Conservation (phyloP, 2,113 vertebrate species). For the Stegastes partitus region DNA sequence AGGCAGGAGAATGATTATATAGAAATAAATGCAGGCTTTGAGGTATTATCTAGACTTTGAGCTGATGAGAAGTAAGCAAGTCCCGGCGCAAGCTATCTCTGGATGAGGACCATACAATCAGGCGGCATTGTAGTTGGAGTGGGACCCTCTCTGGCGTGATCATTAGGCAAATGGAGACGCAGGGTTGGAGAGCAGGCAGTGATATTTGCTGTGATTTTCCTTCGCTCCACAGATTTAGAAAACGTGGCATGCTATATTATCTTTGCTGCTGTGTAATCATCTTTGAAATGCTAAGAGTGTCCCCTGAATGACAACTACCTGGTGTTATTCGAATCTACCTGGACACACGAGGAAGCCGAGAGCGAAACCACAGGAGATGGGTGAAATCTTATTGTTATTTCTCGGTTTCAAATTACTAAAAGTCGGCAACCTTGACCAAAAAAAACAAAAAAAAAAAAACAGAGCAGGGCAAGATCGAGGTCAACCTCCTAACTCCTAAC, state of each 20-base stretch:
- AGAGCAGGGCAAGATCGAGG: constrained; percentile 20
- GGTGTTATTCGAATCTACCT: background rate
- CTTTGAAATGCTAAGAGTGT: constrained; percentile 10
- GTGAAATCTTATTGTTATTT: background rate
- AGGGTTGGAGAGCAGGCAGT: constrained; percentile 14
- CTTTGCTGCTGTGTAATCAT: constrained; percentile 19
- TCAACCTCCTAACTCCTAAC: constrained; percentile 30
- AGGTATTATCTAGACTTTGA: constrained; percentile 46
- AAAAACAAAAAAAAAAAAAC: constrained; percentile 1
- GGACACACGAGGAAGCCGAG: background rate
- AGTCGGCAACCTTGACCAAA: constrained; percentile 21
- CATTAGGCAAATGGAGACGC: constrained; percentile 72
- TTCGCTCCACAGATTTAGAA: constrained; percentile 20
- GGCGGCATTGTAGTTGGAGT: constrained; percentile 76
- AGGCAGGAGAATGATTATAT: constrained; percentile 18
- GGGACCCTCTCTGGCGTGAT: constrained; percentile 59
- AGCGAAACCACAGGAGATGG: background rate
- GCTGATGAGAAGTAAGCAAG: constrained; percentile 40
- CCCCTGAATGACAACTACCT: constrained; percentile 1
- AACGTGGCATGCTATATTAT: constrained; percentile 12
- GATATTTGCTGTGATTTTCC: constrained; percentile 48
- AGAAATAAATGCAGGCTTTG: constrained; percentile 42
- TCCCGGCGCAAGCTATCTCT: constrained; percentile 15
- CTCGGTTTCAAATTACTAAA: background rate
- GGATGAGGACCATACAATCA: constrained; percentile 78